Evolutionary conservation across 2,113 vertebrate genomes (phyloP).

Genomic region (Narcine bancroftii): DNA sequence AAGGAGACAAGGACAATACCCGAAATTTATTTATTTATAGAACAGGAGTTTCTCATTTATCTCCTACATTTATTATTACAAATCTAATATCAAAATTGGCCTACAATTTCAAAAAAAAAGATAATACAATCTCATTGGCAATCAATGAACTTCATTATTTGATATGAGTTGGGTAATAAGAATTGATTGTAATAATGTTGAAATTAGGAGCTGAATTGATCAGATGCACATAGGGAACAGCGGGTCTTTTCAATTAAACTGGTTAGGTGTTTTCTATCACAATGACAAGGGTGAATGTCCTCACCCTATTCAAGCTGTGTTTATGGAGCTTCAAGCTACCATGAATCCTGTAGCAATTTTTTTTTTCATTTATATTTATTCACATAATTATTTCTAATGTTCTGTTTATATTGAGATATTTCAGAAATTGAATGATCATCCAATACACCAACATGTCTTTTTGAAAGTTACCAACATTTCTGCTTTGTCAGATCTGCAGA

Average conservation of each 20-base stretch:
- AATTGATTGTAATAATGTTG: conserved; percentile 33
- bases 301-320: not conserved
- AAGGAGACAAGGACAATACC: not conserved
- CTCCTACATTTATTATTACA: not conserved
- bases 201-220: not conserved
- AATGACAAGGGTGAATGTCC: not conserved
- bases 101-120: not conserved
- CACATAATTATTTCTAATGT: not conserved
- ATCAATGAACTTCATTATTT: conserved; percentile 32
- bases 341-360: not conserved
- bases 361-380: not conserved
- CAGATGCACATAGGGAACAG: conserved; percentile 4
- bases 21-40: not conserved
- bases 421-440: too few species aligned
- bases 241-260: conserved; percentile 5
- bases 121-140: conserved; percentile 10
- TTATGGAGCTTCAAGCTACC: not conserved
- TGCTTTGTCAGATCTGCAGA: too few species aligned
- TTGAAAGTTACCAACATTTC: too few species aligned
- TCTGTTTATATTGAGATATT: too few species aligned
- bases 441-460: too few species aligned
- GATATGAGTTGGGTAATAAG: not conserved
- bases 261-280: not conserved
- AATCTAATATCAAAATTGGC: conserved; percentile 21
- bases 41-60: not conserved